phyloP scores from a whole-genome alignment of 1,140 invertebrate species.

The Leptopilina boulardi region DNA sequence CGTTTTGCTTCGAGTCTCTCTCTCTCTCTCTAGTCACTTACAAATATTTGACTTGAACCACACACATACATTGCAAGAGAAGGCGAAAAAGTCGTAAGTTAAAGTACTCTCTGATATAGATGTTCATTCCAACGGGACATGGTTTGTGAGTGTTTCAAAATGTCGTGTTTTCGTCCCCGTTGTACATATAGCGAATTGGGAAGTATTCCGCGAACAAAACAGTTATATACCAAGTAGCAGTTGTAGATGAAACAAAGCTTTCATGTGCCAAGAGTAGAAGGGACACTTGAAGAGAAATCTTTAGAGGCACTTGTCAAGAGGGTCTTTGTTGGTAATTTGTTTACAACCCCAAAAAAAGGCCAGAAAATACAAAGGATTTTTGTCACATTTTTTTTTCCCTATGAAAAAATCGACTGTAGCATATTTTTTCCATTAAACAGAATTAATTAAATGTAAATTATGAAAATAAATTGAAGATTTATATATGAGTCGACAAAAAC shows the following conservation, averaged over 20 bases:
- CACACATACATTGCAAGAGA: conserved; percentile 32
- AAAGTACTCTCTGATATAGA: conserved; percentile 43
- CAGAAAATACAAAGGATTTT: conserved; percentile 45
- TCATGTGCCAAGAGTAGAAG: conserved; percentile 35
- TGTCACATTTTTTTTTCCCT: background rate
- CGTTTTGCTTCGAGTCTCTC: conserved; percentile 22
- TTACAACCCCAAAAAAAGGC: conserved; percentile 19
- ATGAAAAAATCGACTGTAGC: no score
- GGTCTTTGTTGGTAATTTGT: conserved; percentile 47
- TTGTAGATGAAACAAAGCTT: conserved; percentile 49
- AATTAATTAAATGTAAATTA: no score
- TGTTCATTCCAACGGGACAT: conserved; percentile 49
- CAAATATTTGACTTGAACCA: conserved; percentile 59
- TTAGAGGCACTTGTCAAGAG: conserved; percentile 10
- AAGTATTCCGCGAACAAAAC: conserved; percentile 41
- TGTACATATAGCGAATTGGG: conserved; percentile 47
- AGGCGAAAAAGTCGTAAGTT: conserved; percentile 45
- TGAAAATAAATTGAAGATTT: no score
- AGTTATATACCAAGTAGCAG: conserved; percentile 37
- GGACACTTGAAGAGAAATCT: conserved; percentile 23
- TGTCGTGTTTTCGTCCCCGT: conserved; percentile 44
- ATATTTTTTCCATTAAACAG: no score
- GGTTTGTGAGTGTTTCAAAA: conserved; percentile 50
- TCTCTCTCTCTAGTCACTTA: conserved; percentile 38
- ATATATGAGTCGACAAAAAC: no score